These are phyloP conservation scores for Monoplex corrugatus DNA, from an alignment of 2,888 invertebrate genomes.

Conservation along the genomic window DNA sequence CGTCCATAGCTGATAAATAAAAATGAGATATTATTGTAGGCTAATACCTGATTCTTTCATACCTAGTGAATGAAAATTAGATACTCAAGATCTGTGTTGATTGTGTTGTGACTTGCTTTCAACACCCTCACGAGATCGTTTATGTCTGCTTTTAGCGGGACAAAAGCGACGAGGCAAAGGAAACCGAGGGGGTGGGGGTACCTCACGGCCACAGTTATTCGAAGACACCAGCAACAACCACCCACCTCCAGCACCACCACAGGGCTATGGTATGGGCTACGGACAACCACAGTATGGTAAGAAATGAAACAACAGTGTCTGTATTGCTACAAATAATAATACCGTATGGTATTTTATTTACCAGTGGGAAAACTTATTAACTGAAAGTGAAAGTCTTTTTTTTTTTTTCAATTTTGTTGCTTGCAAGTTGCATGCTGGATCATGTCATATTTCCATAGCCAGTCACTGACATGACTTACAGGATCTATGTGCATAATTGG, in stretches of 20 bases:
- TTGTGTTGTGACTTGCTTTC: neutral
- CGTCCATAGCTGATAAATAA: too few species aligned
- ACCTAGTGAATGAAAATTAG: too few species aligned
- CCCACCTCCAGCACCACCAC: conserved; percentile 56
- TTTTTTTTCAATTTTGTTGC: neutral
- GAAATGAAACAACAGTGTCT: conserved; percentile 46
- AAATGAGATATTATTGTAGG: too few species aligned
- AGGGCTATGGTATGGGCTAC: conserved; percentile 34
- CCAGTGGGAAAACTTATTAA: too few species aligned
- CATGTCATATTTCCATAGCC: too few species aligned
- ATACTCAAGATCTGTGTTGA: too few species aligned
- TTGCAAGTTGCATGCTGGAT: too few species aligned
- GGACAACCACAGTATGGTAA: conserved; percentile 32
- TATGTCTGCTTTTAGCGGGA: conserved; percentile 60
- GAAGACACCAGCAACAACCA: conserved; percentile 75
- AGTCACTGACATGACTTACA: too few species aligned
- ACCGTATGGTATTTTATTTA: neutral
- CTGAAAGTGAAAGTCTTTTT: neutral
- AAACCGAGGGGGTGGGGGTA: conserved; percentile 48
- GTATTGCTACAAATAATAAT: neutral
- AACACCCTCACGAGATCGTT: neutral
- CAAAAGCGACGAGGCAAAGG: conserved; percentile 65
- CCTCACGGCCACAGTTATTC: conserved; percentile 75
- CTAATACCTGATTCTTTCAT: too few species aligned
- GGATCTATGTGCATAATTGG: too few species aligned